A percentile compares a stretch with the other conserved stretches of the same genome.
Evolutionary conservation across 2,113 vertebrate genomes (phyloP).

Genomic region (Anseranas semipalmata): DNA sequence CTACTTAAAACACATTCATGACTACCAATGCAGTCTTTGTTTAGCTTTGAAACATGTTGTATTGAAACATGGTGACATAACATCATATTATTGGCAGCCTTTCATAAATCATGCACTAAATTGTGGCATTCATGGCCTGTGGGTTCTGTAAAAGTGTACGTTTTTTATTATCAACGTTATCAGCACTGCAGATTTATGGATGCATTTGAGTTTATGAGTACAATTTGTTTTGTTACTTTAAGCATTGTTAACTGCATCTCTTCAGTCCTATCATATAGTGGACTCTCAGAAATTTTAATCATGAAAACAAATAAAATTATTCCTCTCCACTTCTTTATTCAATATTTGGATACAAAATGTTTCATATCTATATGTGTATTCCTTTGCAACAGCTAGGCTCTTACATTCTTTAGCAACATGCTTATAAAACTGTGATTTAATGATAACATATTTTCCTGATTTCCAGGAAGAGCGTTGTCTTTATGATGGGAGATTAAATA

Average conservation of each 20-base stretch:
- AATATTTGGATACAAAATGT: constrained; percentile 18
- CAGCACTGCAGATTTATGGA: neutral
- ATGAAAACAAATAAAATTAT: neutral
- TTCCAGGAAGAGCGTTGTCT: constrained; percentile 23
- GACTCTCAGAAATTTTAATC: neutral
- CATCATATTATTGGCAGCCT: neutral
- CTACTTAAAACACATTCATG: neutral
- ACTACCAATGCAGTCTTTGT: neutral
- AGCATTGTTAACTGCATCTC: neutral
- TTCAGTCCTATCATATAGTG: neutral
- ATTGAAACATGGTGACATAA: neutral
- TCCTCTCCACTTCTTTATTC: neutral
- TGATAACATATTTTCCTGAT: neutral
- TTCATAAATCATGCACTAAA: neutral
- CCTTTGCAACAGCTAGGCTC: neutral
- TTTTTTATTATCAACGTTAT: neutral
- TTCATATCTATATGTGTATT: neutral
- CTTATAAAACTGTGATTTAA: constrained; percentile 37
- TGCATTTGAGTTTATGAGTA: neutral
- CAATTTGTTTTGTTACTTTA: neutral
- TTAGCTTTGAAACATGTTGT: neutral
- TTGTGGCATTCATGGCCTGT: neutral
- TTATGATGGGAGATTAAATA: neutral
- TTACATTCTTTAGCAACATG: constrained; percentile 45
- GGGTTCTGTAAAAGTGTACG: neutral